phyloP scores from a whole-genome alignment of 2,888 invertebrate genomes.

The Hyles lineata region DNA sequence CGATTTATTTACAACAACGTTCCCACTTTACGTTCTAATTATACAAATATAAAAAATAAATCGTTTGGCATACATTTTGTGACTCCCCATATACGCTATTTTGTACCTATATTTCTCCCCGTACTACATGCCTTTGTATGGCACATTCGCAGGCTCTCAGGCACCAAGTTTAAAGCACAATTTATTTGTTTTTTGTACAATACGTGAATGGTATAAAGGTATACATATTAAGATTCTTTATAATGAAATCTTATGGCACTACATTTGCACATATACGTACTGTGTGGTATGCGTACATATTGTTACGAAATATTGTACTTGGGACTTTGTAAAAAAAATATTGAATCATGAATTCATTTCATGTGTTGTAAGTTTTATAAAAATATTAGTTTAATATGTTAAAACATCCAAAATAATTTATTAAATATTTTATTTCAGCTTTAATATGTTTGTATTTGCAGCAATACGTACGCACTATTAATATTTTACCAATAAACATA shows the following conservation, averaged over 20 bases:
- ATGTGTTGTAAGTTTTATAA: no score
- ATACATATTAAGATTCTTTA: slow-evolving; percentile 41
- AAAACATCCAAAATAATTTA: not conserved
- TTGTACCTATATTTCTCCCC: slow-evolving; percentile 68
- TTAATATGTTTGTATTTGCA: not conserved
- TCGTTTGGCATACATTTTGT: slow-evolving; percentile 84
- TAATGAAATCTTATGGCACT: slow-evolving; percentile 77
- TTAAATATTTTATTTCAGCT: not conserved
- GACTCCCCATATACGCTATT: slow-evolving; percentile 76
- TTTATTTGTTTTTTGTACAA: slow-evolving; percentile 52
- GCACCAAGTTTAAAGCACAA: slow-evolving; percentile 75
- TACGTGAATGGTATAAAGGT: slow-evolving; percentile 47
- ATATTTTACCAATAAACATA: slow-evolving; percentile 53
- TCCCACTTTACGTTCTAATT: slow-evolving; percentile 61
- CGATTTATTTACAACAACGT: slow-evolving; percentile 73
- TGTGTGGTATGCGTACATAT: slow-evolving; percentile 55
- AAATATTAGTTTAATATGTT: no score
- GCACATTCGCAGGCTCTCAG: slow-evolving; percentile 66
- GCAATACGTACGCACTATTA: slow-evolving; percentile 25
- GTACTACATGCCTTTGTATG: slow-evolving; percentile 63
- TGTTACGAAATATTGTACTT: slow-evolving; percentile 32
- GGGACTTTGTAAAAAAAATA: not conserved
- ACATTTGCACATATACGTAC: slow-evolving; percentile 67
- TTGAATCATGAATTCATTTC: not conserved
- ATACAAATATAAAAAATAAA: slow-evolving; percentile 64